Percentiles rank a stretch among this genome's conserved stretches.
These are phyloP conservation scores for Malurus cyaneus DNA, from an alignment of 2,113 vertebrate species.

Conservation along the genomic window DNA sequence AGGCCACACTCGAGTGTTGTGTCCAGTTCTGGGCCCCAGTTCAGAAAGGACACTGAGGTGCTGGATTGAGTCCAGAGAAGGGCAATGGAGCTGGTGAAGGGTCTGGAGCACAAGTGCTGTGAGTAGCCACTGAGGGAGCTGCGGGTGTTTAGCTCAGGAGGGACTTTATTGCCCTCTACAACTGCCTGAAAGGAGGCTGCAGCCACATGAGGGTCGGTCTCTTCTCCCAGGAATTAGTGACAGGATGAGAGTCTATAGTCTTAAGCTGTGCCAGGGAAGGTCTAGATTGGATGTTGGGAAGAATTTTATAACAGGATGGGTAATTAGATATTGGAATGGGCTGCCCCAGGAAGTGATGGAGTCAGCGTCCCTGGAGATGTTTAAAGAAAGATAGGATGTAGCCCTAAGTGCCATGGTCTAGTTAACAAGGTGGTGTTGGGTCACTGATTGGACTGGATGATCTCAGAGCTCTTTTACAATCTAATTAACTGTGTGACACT, in stretches of 20 bases:
- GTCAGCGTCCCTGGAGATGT: not conserved
- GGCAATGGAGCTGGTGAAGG: not conserved
- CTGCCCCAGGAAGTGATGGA: not conserved
- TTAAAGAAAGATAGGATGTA: not conserved
- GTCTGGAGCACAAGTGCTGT: not conserved
- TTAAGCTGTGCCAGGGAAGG: not conserved
- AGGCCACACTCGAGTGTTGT: too few species aligned
- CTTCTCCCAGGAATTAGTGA: not conserved
- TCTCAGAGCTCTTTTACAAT: not conserved
- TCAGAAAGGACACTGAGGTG: not conserved
- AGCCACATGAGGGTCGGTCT: too few species aligned
- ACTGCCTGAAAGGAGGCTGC: accelerated
- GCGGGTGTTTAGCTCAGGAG: not conserved
- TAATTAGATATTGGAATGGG: not conserved
- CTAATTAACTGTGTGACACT: too few species aligned
- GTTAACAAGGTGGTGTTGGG: not conserved
- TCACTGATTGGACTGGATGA: not conserved
- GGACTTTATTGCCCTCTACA: not conserved
- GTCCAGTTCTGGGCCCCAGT: not conserved
- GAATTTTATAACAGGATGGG: not conserved
- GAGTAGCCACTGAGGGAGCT: not conserved
- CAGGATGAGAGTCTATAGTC: not conserved
- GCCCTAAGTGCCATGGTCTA: not conserved
- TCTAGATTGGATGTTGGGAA: not conserved
- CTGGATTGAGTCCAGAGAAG: accelerated